Evolutionary conservation across 2,113 vertebrate genomes (phyloP).

Genomic region (Callochromis pleurospilus): DNA sequence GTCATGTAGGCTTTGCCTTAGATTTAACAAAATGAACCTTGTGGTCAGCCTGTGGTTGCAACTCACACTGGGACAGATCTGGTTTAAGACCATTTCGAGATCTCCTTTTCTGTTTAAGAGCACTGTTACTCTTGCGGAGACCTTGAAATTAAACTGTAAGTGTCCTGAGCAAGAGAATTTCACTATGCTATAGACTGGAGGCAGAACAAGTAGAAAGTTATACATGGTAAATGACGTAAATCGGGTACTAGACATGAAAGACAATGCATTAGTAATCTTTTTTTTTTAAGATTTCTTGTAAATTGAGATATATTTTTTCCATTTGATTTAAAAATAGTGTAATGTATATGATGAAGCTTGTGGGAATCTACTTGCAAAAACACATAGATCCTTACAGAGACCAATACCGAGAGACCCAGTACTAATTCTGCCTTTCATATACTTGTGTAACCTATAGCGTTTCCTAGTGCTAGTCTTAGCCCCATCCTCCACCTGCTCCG

Average conservation of each 20-base stretch:
- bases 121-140: neutral
- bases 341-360: neutral
- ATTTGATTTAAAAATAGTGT: neutral
- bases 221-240: constrained; percentile 49
- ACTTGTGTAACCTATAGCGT: neutral
- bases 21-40: constrained; percentile 26
- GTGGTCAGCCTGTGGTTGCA: constrained; percentile 25
- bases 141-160: constrained; percentile 26
- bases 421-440: neutral
- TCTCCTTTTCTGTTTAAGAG: neutral
- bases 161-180: constrained; percentile 8
- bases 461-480: neutral
- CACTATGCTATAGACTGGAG: constrained; percentile 16
- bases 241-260: constrained; percentile 2
- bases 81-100: constrained; percentile 6
- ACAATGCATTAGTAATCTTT: neutral
- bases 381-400: neutral
- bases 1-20: constrained; percentile 32
- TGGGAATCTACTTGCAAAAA: neutral
- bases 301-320: neutral
- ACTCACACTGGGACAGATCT: constrained; percentile 10
- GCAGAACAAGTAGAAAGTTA: constrained; percentile 13
- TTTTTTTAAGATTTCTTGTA: neutral
- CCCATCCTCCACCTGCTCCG: neutral
- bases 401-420: rapidly evolving